These are phyloP conservation scores for Acrossocheilus fasciatus DNA, from an alignment of 2,797 vertebrate genomes.

Conservation along the genomic window DNA sequence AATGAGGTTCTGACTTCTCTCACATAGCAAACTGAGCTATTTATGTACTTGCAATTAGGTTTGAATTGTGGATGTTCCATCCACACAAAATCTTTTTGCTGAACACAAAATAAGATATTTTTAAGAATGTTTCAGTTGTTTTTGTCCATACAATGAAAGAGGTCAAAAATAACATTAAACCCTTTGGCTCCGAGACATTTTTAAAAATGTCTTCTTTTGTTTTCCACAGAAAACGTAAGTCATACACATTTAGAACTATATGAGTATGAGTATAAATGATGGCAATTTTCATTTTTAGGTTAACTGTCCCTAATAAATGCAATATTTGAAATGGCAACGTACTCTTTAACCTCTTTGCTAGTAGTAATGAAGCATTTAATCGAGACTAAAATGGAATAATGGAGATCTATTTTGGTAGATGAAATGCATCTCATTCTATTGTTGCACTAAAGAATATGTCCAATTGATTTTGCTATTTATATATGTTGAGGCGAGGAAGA, in stretches of 20 bases:
- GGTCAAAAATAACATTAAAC: neutral
- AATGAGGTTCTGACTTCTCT: constrained; percentile 23
- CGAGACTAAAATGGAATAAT: constrained; percentile 13
- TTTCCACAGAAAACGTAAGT: neutral
- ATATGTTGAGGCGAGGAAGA: neutral
- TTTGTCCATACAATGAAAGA: neutral
- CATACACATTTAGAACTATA: neutral
- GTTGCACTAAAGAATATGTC: constrained; percentile 5
- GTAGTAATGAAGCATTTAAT: neutral
- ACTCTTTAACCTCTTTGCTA: neutral
- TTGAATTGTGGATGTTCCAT: neutral
- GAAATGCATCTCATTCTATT: neutral
- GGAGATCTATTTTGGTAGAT: neutral
- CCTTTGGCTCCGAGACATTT: neutral
- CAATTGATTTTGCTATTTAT: constrained; percentile 43
- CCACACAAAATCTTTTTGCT: neutral
- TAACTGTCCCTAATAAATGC: neutral
- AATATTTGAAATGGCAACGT: neutral
- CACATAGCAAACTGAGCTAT: neutral
- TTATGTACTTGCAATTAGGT: constrained; percentile 5
- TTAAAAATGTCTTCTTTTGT: neutral
- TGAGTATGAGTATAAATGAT: neutral
- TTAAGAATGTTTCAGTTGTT: neutral
- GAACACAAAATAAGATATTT: neutral
- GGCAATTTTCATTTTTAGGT: neutral